Base-by-base conservation (phyloP, 2,797 vertebrate genomes). In the Arctocebus calabarensis region DNA sequence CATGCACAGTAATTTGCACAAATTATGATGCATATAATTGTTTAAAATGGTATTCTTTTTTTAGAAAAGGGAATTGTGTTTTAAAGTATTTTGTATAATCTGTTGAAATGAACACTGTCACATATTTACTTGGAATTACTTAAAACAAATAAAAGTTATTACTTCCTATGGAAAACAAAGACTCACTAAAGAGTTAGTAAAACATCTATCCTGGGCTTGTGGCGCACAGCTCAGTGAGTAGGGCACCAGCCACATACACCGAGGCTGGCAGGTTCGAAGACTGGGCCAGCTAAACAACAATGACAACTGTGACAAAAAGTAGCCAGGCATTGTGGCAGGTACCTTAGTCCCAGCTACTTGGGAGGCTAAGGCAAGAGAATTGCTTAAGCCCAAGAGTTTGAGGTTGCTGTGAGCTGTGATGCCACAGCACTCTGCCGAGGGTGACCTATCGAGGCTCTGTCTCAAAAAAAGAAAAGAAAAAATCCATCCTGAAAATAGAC, bases 91-190 rank as follows among this genome's bases (percentile, higher is more conserved):
- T 45, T 57, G 43, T 34, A 70, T 55, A 61, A 32, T 43, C n/a
- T 45, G 17, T 87, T 68, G 8, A 71, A 37, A 34, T n/a, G 32
- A 71, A 73, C 10, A 77, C 8, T 66, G 1, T 57, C 29, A 57
- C 12, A 25, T 85, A 87, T 68, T 87, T 75, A 85, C 48, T 57
- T 95, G 86, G 32, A 79, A 68, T 70, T 86, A 48, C 14, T 68
- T 25, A 75, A 29, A 70, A 86, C 29, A 90, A 86, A 86, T 27
- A 55, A 43, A 90, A 74, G 45, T 70, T 83, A 40, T 27, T 75
- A 13, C 25, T 7, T 32, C 23, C 2, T 81, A 45, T 55, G 19
- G 45, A 82, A 85, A 82, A 45, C 32, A 87, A 79, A 83, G 77
- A 91, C 40, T 29, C 16, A 64, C 32, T 52, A 74, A 73, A 27